Percentiles rank a stretch among this genome's conserved stretches.
Conservation (phyloP, 1,140 invertebrate species). For the Drosophila nasuta region DNA sequence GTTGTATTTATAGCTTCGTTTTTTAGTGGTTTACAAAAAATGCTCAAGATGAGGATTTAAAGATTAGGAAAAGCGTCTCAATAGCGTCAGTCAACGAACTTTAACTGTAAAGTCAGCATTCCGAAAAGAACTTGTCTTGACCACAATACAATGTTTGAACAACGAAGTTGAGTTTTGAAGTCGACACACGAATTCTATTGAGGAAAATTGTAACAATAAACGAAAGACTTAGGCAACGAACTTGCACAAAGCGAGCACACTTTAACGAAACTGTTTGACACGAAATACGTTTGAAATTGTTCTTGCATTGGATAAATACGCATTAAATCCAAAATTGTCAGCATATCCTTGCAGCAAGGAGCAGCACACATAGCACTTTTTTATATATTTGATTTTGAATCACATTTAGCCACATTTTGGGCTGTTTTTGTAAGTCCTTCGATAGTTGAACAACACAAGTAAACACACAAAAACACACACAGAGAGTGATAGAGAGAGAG, state of each 20-base stretch:
- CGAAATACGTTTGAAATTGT: neutral
- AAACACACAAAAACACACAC: constrained; percentile 26
- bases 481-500: no score
- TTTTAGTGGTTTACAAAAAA: constrained; percentile 6
- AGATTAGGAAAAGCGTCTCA: constrained; percentile 1
- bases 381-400: neutral
- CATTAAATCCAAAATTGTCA: constrained; percentile 18
- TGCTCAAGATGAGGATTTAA: neutral
- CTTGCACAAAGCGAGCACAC: constrained; percentile 13
- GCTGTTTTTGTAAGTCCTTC: constrained; percentile 7
- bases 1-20: constrained; percentile 22
- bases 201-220: neutral
- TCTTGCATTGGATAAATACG: constrained; percentile 22
- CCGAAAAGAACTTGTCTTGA: constrained; percentile 36
- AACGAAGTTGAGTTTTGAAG: constrained; percentile 21
- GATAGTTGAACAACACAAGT: neutral
- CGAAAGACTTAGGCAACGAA: constrained; percentile 50
- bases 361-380: constrained; percentile 34
- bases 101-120: constrained; percentile 32
- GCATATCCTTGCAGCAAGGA: constrained; percentile 37
- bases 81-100: constrained; percentile 39
- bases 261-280: constrained; percentile 3
- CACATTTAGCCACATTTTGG: constrained; percentile 4
- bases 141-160: constrained; percentile 8
- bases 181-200: constrained; percentile 6